These are phyloP conservation scores for Microcebus tavaratra DNA, from an alignment of 2,113 vertebrate species.

Conservation along the genomic window DNA sequence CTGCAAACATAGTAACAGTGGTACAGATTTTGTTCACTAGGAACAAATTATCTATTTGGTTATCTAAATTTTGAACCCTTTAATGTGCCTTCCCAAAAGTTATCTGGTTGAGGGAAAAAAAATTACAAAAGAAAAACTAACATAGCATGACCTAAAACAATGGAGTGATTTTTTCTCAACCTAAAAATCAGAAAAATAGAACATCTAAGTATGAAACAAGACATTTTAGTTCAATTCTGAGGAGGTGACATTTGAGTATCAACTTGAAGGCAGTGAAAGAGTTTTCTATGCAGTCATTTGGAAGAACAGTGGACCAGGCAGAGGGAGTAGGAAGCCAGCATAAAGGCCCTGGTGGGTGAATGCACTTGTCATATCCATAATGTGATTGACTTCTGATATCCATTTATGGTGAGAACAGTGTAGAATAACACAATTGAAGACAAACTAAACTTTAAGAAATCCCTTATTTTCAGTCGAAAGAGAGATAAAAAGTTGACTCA, in stretches of 20 bases:
- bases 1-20: background rate
- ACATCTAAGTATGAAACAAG: background rate
- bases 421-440: background rate
- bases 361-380: background rate
- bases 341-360: background rate
- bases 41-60: background rate
- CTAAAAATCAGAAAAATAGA: constrained; percentile 8
- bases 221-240: background rate
- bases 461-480: background rate
- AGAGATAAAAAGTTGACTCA: background rate
- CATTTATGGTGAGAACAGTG: background rate
- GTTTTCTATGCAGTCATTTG: background rate
- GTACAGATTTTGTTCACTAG: background rate
- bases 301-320: background rate
- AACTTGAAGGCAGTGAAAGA: background rate
- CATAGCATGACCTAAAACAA: background rate
- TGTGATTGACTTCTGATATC: background rate
- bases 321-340: background rate
- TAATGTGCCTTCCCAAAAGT: background rate
- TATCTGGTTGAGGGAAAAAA: background rate
- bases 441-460: constrained; percentile 7
- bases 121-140: constrained; percentile 26
- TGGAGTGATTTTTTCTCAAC: background rate
- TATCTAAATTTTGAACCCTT: constrained; percentile 6
- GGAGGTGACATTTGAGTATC: background rate